Base-by-base conservation (phyloP, 2,113 vertebrate genomes). In the Dendrocopos noguchii region DNA sequence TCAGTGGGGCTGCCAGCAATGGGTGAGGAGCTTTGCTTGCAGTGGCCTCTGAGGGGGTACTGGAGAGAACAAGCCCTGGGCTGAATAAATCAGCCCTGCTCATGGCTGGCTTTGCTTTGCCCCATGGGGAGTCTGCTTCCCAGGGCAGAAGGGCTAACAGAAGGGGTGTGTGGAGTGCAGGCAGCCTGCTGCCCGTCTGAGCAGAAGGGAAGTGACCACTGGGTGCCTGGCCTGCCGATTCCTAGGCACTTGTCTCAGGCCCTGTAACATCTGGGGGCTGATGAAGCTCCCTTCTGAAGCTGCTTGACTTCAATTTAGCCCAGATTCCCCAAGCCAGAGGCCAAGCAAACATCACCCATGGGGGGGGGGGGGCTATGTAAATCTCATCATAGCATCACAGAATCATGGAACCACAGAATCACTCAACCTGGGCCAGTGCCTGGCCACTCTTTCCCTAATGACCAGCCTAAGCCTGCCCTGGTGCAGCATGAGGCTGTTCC, bases 1-100 rank as follows among this genome's bases (percentile, higher is more conserved):
- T 29, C 0, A 0, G 29, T 1, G 63, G 14, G 17, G 12, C 3
- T 75, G 31, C 24, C 44, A 29, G 56, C 53, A 34, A 16, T 9
- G 53, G 7, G 20, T 7, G 42, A 84, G 70, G 63, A 59, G 53
- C 27, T 72, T 36, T 81, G 31, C 63, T 93, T 93, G 46, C 60
- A 13, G 5, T 12, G 9, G 34, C 15, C 76, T 46, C 5, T 3
- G 67, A 9, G 56, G 36, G 63, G 15, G 14, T 4, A 4, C 34
- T 66, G 52, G n/a, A 74, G 29, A 53, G 44, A 80, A 28, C 19
- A 66, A 42, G 12, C 42, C 24, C 3, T 1, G 6, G 42, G 66
- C 57, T 20, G 44, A 39, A 36, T 84, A n/a, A 78, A 91, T 39
- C 53, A 52, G 5, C 71, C 61, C 55, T 1, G 1, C 34, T 17